phyloP scores from a whole-genome alignment of 1,140 invertebrate species.

The Macrotrachela quadricornifera region DNA sequence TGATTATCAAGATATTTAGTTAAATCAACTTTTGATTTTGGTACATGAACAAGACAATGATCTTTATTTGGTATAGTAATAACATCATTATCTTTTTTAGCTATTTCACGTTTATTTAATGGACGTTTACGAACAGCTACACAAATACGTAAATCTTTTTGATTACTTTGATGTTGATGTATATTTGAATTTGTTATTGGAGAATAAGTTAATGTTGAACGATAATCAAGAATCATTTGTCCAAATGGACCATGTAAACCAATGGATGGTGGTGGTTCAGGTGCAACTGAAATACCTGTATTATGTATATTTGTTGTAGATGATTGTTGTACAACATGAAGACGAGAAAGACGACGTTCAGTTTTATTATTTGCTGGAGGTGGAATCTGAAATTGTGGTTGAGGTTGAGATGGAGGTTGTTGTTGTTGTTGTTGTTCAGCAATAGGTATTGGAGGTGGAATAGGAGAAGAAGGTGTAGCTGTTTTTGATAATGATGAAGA shows the following conservation, averaged over 20 bases:
- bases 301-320: too few species aligned
- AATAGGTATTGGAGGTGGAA: too few species aligned
- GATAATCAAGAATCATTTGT: slow-evolving; percentile 85
- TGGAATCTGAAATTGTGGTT: too few species aligned
- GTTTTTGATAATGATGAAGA: too few species aligned
- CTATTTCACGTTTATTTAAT: slow-evolving; percentile 58
- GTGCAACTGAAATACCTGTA: too few species aligned
- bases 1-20: slow-evolving; percentile 97
- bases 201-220: slow-evolving; percentile 61
- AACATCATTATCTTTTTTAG: slow-evolving; percentile 60
- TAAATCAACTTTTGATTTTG: slow-evolving; percentile 86
- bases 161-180: slow-evolving; percentile 36
- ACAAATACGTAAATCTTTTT: slow-evolving; percentile 41
- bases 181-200: slow-evolving; percentile 61
- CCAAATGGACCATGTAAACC: slow-evolving; percentile 46
- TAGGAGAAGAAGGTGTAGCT: too few species aligned
- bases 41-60: slow-evolving; percentile 85
- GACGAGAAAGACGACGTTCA: too few species aligned
- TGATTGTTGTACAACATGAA: too few species aligned
- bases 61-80: slow-evolving; percentile 85
- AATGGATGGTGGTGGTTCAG: too few species aligned
- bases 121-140: slow-evolving; percentile 91
- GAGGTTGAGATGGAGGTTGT: too few species aligned
- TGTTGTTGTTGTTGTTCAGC: too few species aligned
- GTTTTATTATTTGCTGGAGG: too few species aligned